phyloP scores from a whole-genome alignment of 2,888 invertebrate species.

The Eugnorisma glareosa region DNA sequence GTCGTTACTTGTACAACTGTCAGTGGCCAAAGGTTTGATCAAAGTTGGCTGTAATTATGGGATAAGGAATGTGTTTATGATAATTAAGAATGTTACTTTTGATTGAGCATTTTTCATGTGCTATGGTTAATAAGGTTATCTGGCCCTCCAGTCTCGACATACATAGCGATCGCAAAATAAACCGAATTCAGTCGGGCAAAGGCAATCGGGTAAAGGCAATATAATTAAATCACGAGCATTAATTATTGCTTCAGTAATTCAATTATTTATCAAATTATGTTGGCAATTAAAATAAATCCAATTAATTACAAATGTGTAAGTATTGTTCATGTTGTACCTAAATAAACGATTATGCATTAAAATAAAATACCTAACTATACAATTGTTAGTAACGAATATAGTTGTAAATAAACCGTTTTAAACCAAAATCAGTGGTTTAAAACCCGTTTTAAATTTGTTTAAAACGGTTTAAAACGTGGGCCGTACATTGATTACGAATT shows the following conservation, averaged over 20 bases:
- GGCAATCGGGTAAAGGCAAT: no score
- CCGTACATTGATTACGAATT: no score
- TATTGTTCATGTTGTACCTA: background rate
- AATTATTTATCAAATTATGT: constrained; percentile 11
- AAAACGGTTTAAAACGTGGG: no score
- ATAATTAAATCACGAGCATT: constrained; percentile 16
- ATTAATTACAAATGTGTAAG: constrained; percentile 7
- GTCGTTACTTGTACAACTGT: constrained; percentile 36
- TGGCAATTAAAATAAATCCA: constrained; percentile 9
- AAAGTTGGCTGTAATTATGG: constrained; percentile 40
- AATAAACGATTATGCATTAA: background rate
- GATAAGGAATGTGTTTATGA: constrained; percentile 37
- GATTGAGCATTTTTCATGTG: background rate
- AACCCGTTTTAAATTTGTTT: no score
- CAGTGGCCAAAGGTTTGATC: constrained; percentile 42
- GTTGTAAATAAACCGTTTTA: no score
- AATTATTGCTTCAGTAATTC: constrained; percentile 12
- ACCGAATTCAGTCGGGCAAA: no score
- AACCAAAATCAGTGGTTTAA: no score
- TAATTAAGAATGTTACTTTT: constrained; percentile 1
- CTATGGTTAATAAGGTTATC: no score
- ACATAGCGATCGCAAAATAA: no score
- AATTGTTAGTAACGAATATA: background rate
- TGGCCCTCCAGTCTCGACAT: no score
- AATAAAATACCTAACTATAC: background rate